A percentile compares a stretch with the other conserved stretches of the same genome.
Conservation (phyloP, 1,140 invertebrate species). For the Berghia stephanieae region DNA sequence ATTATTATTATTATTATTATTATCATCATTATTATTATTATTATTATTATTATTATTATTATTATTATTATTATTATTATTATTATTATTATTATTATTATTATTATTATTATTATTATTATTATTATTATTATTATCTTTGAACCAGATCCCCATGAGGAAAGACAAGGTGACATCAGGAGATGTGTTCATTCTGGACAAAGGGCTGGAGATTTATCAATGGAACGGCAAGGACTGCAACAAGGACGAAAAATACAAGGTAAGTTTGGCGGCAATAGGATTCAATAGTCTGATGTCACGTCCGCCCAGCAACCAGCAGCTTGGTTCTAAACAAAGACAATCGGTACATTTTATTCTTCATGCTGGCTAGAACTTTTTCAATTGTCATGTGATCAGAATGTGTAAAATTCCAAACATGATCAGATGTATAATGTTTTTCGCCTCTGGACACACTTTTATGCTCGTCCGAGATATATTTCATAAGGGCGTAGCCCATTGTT, state of each 20-base stretch:
- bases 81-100: too few species aligned
- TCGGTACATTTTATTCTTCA: background rate
- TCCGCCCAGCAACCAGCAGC: background rate
- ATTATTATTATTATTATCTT: background rate
- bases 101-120: background rate
- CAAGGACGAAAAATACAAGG: constrained; percentile 62
- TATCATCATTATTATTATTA: too few species aligned
- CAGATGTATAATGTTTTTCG: background rate
- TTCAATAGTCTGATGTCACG: background rate
- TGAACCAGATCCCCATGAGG: constrained; percentile 38
- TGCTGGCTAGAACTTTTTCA: background rate
- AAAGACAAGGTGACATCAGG: constrained; percentile 77
- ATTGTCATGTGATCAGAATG: background rate
- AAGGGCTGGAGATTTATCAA: constrained; percentile 79
- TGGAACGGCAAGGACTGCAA: constrained; percentile 69
- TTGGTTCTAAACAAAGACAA: background rate
- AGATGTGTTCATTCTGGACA: constrained; percentile 89
- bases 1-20: too few species aligned
- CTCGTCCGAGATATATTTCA: too few species aligned
- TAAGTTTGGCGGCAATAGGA: constrained; percentile 20
- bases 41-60: too few species aligned
- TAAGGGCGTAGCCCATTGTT: too few species aligned
- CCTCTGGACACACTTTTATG: too few species aligned
- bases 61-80: too few species aligned
- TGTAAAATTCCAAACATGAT: background rate